Evolutionary conservation across 2,888 invertebrate genomes (phyloP).

Genomic region (Artemia sinica): DNA sequence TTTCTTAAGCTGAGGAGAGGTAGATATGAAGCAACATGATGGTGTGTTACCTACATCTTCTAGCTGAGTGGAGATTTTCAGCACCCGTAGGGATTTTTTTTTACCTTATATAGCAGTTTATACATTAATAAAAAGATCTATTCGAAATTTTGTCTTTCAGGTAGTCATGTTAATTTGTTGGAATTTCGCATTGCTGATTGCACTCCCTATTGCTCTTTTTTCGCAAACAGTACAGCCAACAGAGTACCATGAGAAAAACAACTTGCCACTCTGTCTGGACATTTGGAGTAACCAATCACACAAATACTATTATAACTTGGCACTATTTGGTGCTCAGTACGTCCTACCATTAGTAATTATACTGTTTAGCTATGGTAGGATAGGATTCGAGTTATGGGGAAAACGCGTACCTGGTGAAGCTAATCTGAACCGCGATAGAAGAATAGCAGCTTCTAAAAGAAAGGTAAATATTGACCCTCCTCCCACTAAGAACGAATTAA

Average conservation of each 20-base stretch:
- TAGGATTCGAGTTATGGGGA: conserved; percentile 71
- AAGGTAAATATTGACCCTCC: conserved; percentile 46
- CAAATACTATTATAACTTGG: conserved; percentile 54
- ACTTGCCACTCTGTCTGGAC: conserved; percentile 46
- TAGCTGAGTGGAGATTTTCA: no score
- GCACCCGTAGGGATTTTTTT: no score
- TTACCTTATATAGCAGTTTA: no score
- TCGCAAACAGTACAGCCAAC: conserved; percentile 32
- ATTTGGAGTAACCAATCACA: conserved; percentile 47
- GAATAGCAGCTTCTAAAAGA: conserved; percentile 66
- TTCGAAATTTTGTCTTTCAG: conserved; percentile 3
- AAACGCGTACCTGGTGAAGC: conserved; percentile 73
- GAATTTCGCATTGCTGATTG: conserved; percentile 56
- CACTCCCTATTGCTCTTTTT: conserved; percentile 62
- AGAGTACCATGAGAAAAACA: conserved; percentile 18
- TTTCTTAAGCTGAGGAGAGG: no score
- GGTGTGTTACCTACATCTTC: no score
- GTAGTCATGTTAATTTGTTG: conserved; percentile 52
- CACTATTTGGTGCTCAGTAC: conserved; percentile 63
- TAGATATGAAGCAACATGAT: no score
- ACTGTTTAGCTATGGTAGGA: conserved; percentile 65
- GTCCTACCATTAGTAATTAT: conserved; percentile 60
- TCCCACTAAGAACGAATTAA: no score
- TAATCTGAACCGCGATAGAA: conserved; percentile 57
- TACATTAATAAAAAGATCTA: no score